Evolutionary conservation across 2,797 vertebrate genomes (phyloP), one percentile per base, ranked within the genome.

Genomic region (Naso thynnoides): DNA sequence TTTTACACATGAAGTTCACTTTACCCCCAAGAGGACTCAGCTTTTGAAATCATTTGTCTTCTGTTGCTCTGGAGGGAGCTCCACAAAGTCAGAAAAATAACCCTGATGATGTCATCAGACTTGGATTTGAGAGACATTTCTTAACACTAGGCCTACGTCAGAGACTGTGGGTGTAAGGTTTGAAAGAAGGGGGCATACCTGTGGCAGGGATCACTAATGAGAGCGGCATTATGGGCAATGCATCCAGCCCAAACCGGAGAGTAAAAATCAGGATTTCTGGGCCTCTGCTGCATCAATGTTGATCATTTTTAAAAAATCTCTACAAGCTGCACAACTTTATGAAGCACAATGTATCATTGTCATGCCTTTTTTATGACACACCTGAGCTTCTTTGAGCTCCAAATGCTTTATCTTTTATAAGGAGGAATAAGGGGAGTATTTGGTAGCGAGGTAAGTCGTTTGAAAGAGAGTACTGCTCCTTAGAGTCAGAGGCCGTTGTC

Each of bases 401-500:
- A 24, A 38, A 49, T 3, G 15, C 49, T 8, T 3, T 49, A 14
- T 7, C 41, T 53, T n/a, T 53, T 15, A 26, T 2, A 3, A 33
- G 3, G 56, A 29, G 24, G 31, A n/a, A 56, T 24, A 49, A 10
- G 8, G 11, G 4, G 3, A 53, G 23, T 8, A 26, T 48, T 50
- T 52, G 6, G 24, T 4, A 50, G 26, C 23, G 38, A 24, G 48
- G 26, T 6, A 18, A 50, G 44, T 19, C 6, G 14, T 49, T 57
- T 62, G 2, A 23, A 53, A 50, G 18, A 27, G 13, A 67, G 45
- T 27, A 15, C 15, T 41, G n/a, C 10, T 29, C 23, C 39, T 33
- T 19, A 64, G 19, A 56, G 45, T 39, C 45, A 45, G 44, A 15
- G 14, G 47, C 52, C 21, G n/a, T 14, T 59, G 57, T 63, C 57